Evolutionary conservation across 1,140 invertebrate genomes (phyloP).

Genomic region (Drosophila nigrodunni): DNA sequence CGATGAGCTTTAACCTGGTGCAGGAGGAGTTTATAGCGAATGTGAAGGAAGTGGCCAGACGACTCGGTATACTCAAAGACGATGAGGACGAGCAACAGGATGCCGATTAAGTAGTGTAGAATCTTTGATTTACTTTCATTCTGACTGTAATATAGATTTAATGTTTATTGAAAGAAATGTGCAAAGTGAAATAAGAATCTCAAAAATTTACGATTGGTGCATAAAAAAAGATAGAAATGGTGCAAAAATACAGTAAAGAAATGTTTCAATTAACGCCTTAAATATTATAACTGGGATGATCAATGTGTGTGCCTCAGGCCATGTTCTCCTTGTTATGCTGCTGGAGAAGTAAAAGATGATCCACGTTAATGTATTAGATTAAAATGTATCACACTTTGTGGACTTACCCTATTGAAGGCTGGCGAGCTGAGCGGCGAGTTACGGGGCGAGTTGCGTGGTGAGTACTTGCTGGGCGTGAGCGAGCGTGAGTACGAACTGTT

Average conservation of each 20-base stretch:
- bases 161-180: slow-evolving; percentile 35
- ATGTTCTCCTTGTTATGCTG: slow-evolving; percentile 79
- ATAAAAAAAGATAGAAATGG: slow-evolving; percentile 31
- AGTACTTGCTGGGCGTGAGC: slow-evolving; percentile 61
- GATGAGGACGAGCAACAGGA: slow-evolving; percentile 86
- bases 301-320: slow-evolving; percentile 38
- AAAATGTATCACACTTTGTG: slow-evolving; percentile 12
- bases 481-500: slow-evolving; percentile 59
- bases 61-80: slow-evolving; percentile 94
- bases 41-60: slow-evolving; percentile 92
- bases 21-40: slow-evolving; percentile 96
- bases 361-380: not conserved
- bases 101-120: slow-evolving; percentile 34
- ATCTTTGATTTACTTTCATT: not conserved
- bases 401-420: slow-evolving; percentile 57
- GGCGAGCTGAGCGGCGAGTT: slow-evolving; percentile 49
- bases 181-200: slow-evolving; percentile 34
- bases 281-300: slow-evolving; percentile 38
- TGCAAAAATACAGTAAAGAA: slow-evolving; percentile 26
- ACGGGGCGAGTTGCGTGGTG: slow-evolving; percentile 50
- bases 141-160: slow-evolving; percentile 19
- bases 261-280: slow-evolving; percentile 31
- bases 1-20: slow-evolving; percentile 99
- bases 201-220: slow-evolving; percentile 13
- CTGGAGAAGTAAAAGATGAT: slow-evolving; percentile 7